Evolutionary conservation across 2,113 vertebrate species (phyloP).

Genomic region (Zosterops hypoxanthus): DNA sequence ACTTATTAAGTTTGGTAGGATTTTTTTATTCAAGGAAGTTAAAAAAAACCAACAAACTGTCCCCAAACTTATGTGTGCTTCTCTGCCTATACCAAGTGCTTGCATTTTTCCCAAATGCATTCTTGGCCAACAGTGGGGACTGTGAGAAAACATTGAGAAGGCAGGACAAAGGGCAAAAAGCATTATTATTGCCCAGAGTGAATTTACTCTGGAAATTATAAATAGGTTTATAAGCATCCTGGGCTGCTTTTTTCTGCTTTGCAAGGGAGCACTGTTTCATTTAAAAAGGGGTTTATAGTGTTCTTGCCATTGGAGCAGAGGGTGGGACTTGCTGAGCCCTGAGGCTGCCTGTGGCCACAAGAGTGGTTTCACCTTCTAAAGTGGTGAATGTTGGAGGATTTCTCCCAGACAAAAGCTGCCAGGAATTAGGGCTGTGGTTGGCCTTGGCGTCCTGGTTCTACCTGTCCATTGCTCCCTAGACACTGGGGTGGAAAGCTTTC

Average conservation of each 20-base stretch:
- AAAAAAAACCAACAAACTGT: neutral
- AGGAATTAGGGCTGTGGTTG: neutral
- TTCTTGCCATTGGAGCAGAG: neutral
- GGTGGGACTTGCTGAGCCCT: neutral
- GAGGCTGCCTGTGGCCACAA: accelerated
- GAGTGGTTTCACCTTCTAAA: neutral
- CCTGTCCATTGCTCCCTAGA: neutral
- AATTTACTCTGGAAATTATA: neutral
- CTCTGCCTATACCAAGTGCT: neutral
- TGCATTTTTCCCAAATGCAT: neutral
- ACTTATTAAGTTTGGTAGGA: neutral
- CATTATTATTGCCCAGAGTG: neutral
- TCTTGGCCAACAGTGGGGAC: neutral
- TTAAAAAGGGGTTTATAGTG: neutral
- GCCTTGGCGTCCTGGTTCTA: neutral
- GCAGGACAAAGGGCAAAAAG: neutral
- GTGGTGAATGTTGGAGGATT: accelerated
- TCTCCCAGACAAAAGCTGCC: neutral
- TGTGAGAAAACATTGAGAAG: neutral
- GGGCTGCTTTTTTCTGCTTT: neutral
- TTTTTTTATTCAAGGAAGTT: neutral
- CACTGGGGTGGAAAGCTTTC: neutral
- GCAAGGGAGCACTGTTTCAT: neutral
- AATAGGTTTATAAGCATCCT: neutral
- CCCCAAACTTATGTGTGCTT: neutral